phyloP scores from a whole-genome alignment of 2,888 invertebrate genomes.

The Heliconius cydno region DNA sequence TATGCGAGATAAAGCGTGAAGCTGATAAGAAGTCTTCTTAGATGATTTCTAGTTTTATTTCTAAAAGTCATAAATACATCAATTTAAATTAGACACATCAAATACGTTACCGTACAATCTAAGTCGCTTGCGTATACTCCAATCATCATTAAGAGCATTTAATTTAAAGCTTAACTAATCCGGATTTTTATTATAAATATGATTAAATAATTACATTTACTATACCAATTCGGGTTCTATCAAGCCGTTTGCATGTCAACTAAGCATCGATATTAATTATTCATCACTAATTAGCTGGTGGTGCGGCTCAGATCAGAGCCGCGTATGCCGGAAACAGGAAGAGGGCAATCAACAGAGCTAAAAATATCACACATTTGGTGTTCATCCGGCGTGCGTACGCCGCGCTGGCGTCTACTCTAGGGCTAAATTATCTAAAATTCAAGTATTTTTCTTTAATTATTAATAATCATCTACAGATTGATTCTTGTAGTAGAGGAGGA shows the following conservation, averaged over 20 bases:
- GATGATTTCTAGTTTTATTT: not conserved
- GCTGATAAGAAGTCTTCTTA: not conserved
- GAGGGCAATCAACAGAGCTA: constrained; percentile 81
- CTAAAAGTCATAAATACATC: not conserved
- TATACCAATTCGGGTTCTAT: constrained; percentile 51
- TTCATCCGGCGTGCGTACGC: constrained; percentile 71
- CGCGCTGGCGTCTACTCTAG: constrained; percentile 46
- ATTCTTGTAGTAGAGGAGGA: not conserved
- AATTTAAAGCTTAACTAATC: constrained; percentile 20
- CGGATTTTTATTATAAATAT: constrained; percentile 25
- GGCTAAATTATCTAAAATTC: constrained; percentile 41
- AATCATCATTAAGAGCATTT: constrained; percentile 13
- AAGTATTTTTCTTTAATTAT: constrained; percentile 21
- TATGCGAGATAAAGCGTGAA: too few relatives aligned
- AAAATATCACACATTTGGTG: constrained; percentile 83
- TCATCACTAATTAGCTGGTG: constrained; percentile 77
- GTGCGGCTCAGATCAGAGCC: constrained; percentile 74
- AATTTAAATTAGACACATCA: constrained; percentile 7
- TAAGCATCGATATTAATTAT: constrained; percentile 69
- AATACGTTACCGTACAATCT: constrained; percentile 8
- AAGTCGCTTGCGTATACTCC: constrained; percentile 1
- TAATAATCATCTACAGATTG: not conserved
- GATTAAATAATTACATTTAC: constrained; percentile 22
- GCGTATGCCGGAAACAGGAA: constrained; percentile 80
- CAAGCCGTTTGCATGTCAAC: constrained; percentile 64